These are phyloP conservation scores for Ptychobarbus kaznakovi DNA, from an alignment of 2,797 vertebrate genomes.

Conservation along the genomic window DNA sequence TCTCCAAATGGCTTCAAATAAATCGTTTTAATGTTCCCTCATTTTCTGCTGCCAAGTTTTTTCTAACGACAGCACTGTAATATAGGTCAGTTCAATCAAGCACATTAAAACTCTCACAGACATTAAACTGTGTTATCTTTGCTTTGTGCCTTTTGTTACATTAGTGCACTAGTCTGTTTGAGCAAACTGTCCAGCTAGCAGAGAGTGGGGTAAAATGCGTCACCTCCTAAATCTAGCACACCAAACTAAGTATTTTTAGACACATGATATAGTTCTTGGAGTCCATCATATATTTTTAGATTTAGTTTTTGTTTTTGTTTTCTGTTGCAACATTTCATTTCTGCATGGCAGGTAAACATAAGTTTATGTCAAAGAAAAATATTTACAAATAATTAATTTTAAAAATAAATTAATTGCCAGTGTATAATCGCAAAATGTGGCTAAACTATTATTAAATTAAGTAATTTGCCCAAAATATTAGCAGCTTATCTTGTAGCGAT, in stretches of 20 bases:
- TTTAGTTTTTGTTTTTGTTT: background rate
- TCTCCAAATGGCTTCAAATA: conserved; percentile 14
- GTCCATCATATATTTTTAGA: background rate
- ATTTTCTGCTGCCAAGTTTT: conserved; percentile 23
- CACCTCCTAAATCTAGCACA: background rate
- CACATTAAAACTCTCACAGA: conserved; percentile 18
- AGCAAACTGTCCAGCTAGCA: background rate
- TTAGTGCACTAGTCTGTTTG: background rate
- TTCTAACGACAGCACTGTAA: background rate
- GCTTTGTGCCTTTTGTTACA: conserved; percentile 12
- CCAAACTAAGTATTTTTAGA: background rate
- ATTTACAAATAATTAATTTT: background rate
- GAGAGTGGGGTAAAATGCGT: background rate
- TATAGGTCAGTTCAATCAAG: conserved; percentile 7
- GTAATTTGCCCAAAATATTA: background rate
- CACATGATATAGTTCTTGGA: background rate
- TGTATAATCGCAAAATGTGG: background rate
- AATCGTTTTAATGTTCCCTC: conserved; percentile 36
- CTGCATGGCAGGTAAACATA: background rate
- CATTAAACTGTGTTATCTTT: background rate
- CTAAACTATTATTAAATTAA: background rate
- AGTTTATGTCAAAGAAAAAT: background rate
- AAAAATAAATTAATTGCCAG: background rate
- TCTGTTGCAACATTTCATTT: background rate
- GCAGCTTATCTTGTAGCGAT: background rate